These are phyloP conservation scores for Alectura lathami DNA, from an alignment of 2,113 vertebrate species.

Conservation along the genomic window DNA sequence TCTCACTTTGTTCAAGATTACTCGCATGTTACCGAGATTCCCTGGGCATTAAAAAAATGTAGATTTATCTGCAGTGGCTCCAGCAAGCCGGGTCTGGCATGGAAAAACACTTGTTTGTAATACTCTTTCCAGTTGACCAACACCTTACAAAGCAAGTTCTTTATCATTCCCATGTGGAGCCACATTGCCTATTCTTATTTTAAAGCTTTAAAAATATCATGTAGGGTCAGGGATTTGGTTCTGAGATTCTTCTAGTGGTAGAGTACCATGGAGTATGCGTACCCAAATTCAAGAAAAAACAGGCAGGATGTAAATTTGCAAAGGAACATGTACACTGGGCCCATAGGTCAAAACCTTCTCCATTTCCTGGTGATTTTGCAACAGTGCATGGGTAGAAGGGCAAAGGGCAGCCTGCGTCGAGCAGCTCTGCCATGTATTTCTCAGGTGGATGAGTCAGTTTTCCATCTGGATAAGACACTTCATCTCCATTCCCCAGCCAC, in stretches of 20 bases:
- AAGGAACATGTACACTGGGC: neutral
- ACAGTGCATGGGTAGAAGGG: neutral
- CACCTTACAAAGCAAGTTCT: neutral
- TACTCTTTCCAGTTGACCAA: neutral
- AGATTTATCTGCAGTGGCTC: neutral
- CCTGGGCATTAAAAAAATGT: neutral
- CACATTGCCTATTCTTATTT: neutral
- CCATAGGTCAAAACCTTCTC: neutral
- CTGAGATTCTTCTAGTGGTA: neutral
- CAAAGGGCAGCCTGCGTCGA: neutral
- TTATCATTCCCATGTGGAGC: neutral
- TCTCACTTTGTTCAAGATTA: neutral
- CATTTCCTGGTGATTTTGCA: neutral
- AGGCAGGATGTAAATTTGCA: neutral
- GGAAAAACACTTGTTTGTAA: neutral
- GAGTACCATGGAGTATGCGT: neutral
- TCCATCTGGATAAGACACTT: neutral
- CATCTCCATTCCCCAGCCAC: neutral
- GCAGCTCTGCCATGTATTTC: fast-evolving
- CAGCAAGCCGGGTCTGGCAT: neutral
- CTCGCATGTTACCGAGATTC: neutral
- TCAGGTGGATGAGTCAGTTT: neutral
- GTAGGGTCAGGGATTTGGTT: neutral
- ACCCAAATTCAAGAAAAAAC: neutral
- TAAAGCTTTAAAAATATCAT: neutral